Evolutionary conservation across 92 coral and sea anemone genomes (phyloP).

Genomic region (Paramuricea clavata): DNA sequence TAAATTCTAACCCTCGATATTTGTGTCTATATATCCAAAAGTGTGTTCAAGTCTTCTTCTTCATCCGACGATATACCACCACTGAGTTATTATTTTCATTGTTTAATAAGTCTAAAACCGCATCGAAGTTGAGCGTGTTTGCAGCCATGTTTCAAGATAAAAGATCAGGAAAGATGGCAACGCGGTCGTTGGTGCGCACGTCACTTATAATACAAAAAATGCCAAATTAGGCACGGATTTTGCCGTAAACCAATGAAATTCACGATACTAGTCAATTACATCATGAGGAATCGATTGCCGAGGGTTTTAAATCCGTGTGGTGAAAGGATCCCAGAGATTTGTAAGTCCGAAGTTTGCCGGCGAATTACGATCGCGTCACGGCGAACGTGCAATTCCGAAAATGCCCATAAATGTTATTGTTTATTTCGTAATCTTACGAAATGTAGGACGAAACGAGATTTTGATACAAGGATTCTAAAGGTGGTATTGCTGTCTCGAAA

Average conservation of each 20-base stretch:
- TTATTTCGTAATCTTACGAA: not conserved
- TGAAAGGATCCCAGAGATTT: not conserved
- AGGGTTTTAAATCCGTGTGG: not conserved
- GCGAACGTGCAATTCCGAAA: not conserved
- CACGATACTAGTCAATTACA: too few relatives aligned
- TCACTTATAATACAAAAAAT: too few relatives aligned
- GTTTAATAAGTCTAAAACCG: not conserved
- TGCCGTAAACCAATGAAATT: too few relatives aligned
- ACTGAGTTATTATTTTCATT: not conserved
- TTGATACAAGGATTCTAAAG: not conserved
- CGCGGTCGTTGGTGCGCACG: not conserved
- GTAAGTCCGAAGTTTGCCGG: not conserved
- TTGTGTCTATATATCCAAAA: not conserved
- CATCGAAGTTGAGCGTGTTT: too few relatives aligned
- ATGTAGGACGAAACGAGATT: not conserved
- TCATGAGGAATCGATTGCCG: conserved; percentile 8
- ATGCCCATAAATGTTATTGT: not conserved
- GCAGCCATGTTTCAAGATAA: not conserved
- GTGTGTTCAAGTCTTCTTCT: not conserved
- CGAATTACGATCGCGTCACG: not conserved
- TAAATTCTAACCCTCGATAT: not conserved
- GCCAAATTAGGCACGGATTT: too few relatives aligned
- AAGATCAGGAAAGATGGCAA: not conserved
- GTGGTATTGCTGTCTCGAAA: not conserved
- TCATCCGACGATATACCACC: not conserved